phyloP scores from a whole-genome alignment of 2,797 vertebrate species.

The Odontamblyopus lacepedii region DNA sequence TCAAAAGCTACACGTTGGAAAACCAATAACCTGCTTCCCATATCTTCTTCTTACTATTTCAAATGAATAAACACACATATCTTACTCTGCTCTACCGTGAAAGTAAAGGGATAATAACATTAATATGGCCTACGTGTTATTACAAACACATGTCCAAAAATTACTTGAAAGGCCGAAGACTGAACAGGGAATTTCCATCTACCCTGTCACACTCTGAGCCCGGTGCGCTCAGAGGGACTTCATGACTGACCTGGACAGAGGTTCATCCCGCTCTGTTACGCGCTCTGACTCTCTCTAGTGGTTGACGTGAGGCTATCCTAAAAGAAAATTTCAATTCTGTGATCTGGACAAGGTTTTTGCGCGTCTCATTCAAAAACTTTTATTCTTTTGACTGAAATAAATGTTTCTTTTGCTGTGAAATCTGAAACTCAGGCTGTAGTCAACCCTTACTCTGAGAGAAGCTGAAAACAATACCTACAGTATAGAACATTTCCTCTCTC shows the following conservation, averaged over 20 bases:
- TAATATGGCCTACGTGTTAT: not conserved
- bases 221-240: not conserved
- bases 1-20: no score
- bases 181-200: not conserved
- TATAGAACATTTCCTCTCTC: not conserved
- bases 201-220: not conserved
- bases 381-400: no score
- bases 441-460: no score
- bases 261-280: not conserved
- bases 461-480: not conserved
- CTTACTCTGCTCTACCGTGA: not conserved
- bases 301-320: not conserved
- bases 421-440: no score
- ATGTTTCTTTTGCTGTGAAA: not conserved
- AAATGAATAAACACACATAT: not conserved
- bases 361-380: no score
- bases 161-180: not conserved
- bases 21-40: no score
- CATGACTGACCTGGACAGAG: not conserved
- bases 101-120: not conserved
- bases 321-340: no score
- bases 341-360: no score
- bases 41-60: not conserved
- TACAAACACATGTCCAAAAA: not conserved
- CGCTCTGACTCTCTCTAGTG: not conserved